Percentiles rank a stretch among this genome's conserved stretches.
Conservation (phyloP, 2,888 invertebrate genomes). For the Spilosoma lubricipeda region DNA sequence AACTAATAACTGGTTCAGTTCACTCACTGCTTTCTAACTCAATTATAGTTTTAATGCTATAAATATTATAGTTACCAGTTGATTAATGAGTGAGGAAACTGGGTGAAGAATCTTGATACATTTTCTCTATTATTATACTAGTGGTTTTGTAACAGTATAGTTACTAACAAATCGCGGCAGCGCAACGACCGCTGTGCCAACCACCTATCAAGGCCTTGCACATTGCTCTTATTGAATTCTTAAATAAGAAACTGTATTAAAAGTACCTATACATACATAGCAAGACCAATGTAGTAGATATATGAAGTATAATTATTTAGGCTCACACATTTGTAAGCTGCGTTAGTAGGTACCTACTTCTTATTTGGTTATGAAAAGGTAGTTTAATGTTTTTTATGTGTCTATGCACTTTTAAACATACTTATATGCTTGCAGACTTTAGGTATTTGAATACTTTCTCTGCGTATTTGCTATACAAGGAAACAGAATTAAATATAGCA, state of each 20-base stretch:
- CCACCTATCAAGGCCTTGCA: background rate
- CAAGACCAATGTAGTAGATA: background rate
- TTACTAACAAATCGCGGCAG: background rate
- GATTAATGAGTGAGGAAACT: constrained; percentile 26
- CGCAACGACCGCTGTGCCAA: background rate
- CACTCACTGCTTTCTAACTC: constrained; percentile 56
- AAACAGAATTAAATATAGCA: no score
- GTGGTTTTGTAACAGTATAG: constrained; percentile 1
- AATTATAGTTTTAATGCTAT: constrained; percentile 41
- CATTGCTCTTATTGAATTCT: background rate
- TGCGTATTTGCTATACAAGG: no score
- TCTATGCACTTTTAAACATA: no score
- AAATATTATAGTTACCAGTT: constrained; percentile 26
- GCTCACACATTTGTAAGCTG: background rate
- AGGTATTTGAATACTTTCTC: no score
- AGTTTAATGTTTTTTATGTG: no score
- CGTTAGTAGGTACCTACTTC: no score
- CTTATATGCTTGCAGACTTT: no score
- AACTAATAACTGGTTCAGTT: constrained; percentile 58
- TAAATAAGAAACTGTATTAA: background rate
- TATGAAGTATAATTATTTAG: background rate
- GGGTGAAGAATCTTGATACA: constrained; percentile 18
- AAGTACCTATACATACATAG: background rate
- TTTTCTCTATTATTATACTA: constrained; percentile 15
- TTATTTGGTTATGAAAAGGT: no score